Base-by-base conservation (phyloP, 2,797 vertebrate species). In the Selene dorsalis region DNA sequence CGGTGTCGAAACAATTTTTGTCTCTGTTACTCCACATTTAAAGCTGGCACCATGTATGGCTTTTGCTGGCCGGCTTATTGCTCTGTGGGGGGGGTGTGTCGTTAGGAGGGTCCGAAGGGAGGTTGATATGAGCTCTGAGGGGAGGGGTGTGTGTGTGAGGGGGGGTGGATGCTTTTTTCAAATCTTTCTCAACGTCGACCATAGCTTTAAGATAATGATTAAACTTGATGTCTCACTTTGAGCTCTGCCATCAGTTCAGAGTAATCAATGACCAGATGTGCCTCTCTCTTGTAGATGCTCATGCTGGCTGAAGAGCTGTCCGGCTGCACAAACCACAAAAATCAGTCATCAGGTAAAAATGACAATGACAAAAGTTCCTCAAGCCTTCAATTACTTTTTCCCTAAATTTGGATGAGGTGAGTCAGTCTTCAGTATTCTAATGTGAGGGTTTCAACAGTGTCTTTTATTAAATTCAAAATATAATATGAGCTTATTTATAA, bases 261-360 rank as follows among this genome's bases (percentile, higher is more conserved):
- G 90, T 96, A 99, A 89, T 99, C 96, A 12, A 99, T 88, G 77
- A 94, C 71, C 0, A 99, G 88, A 32, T 85, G 93, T 2, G 87
- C 94, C 77, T 99, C 98, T 80, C 93, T 95, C 74, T 97, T 95
- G 32, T 95, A 98, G 71, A 99, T 94, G 66, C 91, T 84, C 56
- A 79, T 13, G 13, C 90, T 92, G 24, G 82, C 68, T 52, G 80
- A 74, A 2, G 91, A 94, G 65, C 91, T 58, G 74, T 95, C 94
- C 76, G 96, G 68, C 97, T 99, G 73, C 20, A 93, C 68, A 84
- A 83, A 52, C 26, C 41, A 53, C 24, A 71, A 9, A 4, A 59
- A 68, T 69, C 45, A 43, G n/a, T 12, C 16, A 67, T n/a, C 6
- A 66, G 0, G 20, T 16, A n/a, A 24, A 3, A 57, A 28, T 10